These are phyloP conservation scores for Hoplodrina ambigua DNA, from an alignment of 2,888 invertebrate species.

Conservation along the genomic window DNA sequence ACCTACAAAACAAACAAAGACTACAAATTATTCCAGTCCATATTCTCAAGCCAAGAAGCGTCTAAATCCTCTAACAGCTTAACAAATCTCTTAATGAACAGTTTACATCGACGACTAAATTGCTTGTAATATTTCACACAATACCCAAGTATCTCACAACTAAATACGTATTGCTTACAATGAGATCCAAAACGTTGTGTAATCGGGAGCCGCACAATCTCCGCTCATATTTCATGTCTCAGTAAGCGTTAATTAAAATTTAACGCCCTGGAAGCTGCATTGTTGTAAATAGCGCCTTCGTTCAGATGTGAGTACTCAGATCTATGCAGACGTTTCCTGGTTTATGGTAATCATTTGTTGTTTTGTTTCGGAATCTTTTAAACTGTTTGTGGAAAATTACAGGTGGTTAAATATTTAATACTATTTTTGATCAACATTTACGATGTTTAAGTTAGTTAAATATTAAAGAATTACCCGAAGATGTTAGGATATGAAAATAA, in stretches of 20 bases:
- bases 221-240: slow-evolving; percentile 34
- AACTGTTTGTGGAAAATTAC: slow-evolving; percentile 5
- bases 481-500: not conserved
- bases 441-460: too few relatives aligned
- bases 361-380: not conserved
- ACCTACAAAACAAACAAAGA: not conserved
- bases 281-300: not conserved
- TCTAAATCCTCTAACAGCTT: not conserved
- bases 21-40: not conserved
- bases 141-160: not conserved
- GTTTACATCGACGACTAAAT: slow-evolving; percentile 8
- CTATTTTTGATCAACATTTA: too few relatives aligned
- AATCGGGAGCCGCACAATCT: slow-evolving; percentile 14
- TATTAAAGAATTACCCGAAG: not conserved
- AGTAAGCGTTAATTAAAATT: slow-evolving; percentile 47
- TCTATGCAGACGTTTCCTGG: not conserved
- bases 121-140: slow-evolving; percentile 28
- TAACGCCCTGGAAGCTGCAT: slow-evolving; percentile 24
- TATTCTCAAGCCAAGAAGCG: not conserved
- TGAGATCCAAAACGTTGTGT: slow-evolving; percentile 16
- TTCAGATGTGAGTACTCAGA: not conserved
- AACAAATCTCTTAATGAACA: not conserved
- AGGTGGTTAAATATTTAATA: slow-evolving; percentile 5
- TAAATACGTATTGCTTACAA: slow-evolving; percentile 21
- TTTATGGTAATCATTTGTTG: slow-evolving; percentile 15